Base-by-base conservation (phyloP, 2,888 invertebrate species). In the Leucophenga montana region DNA sequence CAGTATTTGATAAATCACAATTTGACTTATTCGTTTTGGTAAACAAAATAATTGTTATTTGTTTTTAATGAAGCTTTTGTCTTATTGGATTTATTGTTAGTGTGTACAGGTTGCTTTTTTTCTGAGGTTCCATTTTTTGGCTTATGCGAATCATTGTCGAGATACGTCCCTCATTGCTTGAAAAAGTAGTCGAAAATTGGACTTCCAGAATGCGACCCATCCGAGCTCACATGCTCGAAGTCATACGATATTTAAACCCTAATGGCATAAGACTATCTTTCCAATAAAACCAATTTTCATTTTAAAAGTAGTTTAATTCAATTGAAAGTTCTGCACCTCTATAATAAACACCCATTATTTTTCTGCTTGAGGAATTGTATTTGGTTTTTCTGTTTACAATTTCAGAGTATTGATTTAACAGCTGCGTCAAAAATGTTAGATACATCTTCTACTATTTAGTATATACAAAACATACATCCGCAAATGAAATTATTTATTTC, bases 21-120 rank as follows among this genome's bases (percentile, higher is more conserved):
- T 64, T 64, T 64, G 62, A 46, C 62, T 27, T 59, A 11, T 20
- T n/a, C 27, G 33, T 59, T 59, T 20, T 59, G 57, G 31, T 46
- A 48, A 46, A 48, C 62, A 64, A 64, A 64, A 64, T 64, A 64
- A 64, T 64, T 64, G 62, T 33, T 48, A 72, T 80, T 78, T 77
- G 71, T 65, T 75, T 80, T 78, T 80, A 78, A 78, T 78, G 81
- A 78, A 77, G 78, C 75, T 68, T 64, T 59, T 59, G 69, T 71
- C 44, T 53, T 57, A 46, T 20, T 18, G 39, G 44, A 16, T 44
- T 50, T n/a, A 65, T 65, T 50, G 48, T 44, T 64, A 46, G n/a
- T 9, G n/a, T 53, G 53, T 8, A 18, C n/a, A n/a, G n/a, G n/a
- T n/a, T n/a, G n/a, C n/a, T n/a, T n/a, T n/a, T n/a, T n/a, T n/a